Base-by-base conservation (phyloP, 2,888 invertebrate genomes). In the Timandra comae region DNA sequence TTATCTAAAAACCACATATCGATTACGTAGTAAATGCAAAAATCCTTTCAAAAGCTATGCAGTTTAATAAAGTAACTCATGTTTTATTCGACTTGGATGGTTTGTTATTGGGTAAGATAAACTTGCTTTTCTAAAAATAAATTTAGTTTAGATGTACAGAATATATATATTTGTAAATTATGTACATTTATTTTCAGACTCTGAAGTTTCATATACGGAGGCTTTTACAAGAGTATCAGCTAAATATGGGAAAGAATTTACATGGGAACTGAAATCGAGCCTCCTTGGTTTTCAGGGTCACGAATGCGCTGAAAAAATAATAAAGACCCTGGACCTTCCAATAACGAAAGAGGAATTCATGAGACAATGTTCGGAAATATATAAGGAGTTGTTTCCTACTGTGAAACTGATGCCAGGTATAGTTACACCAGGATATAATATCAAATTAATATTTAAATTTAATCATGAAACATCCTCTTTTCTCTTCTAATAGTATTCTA, bases 231-330 rank as follows among this genome's bases (percentile, higher is more conserved):
- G 76, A 50, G 87, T 93, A 12, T 85, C 91, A 46, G 86, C 87
- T 38, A 86, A 86, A 36, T 94, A 90, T 77, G 92, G 90, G 1
- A 92, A 93, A 69, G 79, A 72, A 5, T 96, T 91, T 64, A 93
- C 93, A 0, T 94, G 93, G 91, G 92, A 94, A 20, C 64, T 93
- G 11, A 96, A 96, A 74, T 72, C 88, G 3, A 80, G 81, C 41
- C 63, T 90, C 21, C 90, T 94, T 88, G 95, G 94, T 1, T 84
- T 89, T 35, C 90, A 90, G 57, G 89, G 89, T 1, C 71, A 66
- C 4, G 91, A 91, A 43, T 87, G 90, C 43, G 89, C 91, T 0
- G 80, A 87, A 54, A 87, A 77, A 49, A 87, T 93, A 26, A 84
- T 91, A 7, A 65, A 85, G 37, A 56, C 78, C 3, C 79, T 91